Percentiles rank a stretch among this genome's conserved stretches.
Evolutionary conservation across 1,140 invertebrate species (phyloP).

Genomic region (Drosophila saltans): DNA sequence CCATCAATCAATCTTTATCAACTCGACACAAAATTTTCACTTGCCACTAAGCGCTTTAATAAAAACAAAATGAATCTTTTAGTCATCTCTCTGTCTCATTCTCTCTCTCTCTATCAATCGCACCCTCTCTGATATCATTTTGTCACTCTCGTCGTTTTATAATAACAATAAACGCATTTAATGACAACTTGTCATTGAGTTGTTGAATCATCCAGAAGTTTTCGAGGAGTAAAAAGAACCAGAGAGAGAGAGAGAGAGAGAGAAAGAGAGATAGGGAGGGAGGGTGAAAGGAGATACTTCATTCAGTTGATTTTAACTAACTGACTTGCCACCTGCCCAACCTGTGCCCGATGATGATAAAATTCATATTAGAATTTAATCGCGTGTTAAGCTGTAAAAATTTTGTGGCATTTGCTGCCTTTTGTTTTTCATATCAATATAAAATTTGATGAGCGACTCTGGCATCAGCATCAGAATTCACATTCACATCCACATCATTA

Average conservation of each 20-base stretch:
- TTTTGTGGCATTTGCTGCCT: conserved; percentile 42
- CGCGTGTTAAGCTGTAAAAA: conserved; percentile 72
- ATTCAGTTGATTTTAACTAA: conserved; percentile 34
- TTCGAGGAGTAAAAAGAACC: not conserved
- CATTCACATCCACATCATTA: conserved; percentile 4
- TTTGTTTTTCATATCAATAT: conserved; percentile 61
- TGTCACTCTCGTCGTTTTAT: conserved; percentile 43
- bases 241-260: too few species aligned
- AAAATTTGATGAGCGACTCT: conserved; percentile 53
- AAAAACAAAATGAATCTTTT: conserved; percentile 43
- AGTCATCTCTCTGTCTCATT: not conserved
- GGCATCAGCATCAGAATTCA: conserved; percentile 7
- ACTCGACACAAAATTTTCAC: conserved; percentile 58
- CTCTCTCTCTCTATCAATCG: not conserved
- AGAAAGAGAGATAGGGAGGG: not conserved
- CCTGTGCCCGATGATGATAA: conserved; percentile 47
- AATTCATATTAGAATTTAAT: conserved; percentile 78
- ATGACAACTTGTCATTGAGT: conserved; percentile 55
- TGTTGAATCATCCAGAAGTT: conserved; percentile 11
- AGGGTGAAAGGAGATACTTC: not conserved
- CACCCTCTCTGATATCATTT: conserved; percentile 47
- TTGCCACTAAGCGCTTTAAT: conserved; percentile 67
- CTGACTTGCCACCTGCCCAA: conserved; percentile 35
- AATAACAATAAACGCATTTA: conserved; percentile 73
- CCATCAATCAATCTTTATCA: conserved; percentile 76